A percentile compares a stretch with the other conserved stretches of the same genome.
phyloP scores from a whole-genome alignment of 2,797 vertebrate species.

The Falco naumanni region DNA sequence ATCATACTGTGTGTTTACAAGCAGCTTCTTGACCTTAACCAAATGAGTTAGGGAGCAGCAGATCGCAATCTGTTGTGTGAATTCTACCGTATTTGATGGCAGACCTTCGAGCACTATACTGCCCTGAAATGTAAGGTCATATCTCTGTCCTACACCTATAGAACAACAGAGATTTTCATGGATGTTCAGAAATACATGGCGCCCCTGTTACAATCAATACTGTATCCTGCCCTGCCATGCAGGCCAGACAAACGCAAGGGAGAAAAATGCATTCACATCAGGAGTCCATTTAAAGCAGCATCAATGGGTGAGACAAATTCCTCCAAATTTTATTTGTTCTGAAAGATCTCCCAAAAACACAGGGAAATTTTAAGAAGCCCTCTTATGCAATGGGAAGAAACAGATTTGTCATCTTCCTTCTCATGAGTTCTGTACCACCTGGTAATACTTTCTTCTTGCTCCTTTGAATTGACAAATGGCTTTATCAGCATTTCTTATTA shows the following conservation, averaged over 20 bases:
- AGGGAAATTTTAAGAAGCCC: neutral
- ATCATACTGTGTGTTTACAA: constrained; percentile 32
- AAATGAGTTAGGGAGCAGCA: neutral
- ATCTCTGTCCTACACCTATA: neutral
- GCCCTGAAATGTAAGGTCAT: neutral
- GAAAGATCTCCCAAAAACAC: neutral
- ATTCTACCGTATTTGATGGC: neutral
- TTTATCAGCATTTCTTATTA: neutral
- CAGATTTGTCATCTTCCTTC: neutral
- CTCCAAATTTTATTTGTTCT: neutral
- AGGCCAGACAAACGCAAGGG: neutral
- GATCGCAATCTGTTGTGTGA: neutral
- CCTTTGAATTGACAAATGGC: neutral
- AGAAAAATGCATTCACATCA: neutral
- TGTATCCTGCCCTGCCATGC: neutral
- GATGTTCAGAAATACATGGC: neutral
- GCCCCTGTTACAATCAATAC: neutral
- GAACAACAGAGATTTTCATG: neutral
- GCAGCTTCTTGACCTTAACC: constrained; percentile 59
- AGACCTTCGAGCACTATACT: neutral
- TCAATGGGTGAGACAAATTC: neutral
- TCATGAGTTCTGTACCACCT: neutral
- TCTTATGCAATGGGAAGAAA: neutral
- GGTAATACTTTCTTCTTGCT: neutral
- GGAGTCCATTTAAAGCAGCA: neutral